phyloP scores from a whole-genome alignment of 2,113 vertebrate genomes.

The Cairina moschata region DNA sequence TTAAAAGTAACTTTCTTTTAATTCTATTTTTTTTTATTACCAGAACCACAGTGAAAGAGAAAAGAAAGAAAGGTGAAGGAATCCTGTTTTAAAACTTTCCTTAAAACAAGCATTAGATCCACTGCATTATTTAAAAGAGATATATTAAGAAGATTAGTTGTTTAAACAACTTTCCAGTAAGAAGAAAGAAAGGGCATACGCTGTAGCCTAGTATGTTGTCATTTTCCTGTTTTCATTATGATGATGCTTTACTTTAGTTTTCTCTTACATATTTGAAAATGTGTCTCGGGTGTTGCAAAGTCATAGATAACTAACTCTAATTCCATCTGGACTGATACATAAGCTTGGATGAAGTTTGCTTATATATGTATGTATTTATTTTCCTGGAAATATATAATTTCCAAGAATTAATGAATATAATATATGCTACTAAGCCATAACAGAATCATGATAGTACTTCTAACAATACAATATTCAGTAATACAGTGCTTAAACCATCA shows the following conservation, averaged over 20 bases:
- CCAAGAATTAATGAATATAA: not conserved
- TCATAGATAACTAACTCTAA: not conserved
- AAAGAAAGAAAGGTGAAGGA: not conserved
- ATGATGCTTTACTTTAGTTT: not conserved
- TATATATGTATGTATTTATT: not conserved
- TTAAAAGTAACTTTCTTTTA: not conserved
- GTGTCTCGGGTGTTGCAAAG: not conserved
- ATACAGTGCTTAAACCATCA: not conserved
- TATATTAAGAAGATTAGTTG: not conserved
- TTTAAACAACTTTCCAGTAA: not conserved
- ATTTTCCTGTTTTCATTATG: not conserved
- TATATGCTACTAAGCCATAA: not conserved
- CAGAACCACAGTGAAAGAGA: not conserved
- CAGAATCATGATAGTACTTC: not conserved
- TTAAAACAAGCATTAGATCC: not conserved
- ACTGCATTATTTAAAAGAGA: not conserved
- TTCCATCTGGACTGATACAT: not conserved
- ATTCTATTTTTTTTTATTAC: not conserved
- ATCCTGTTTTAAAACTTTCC: not conserved
- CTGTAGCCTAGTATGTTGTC: not conserved
- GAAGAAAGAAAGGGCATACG: not conserved
- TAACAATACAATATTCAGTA: not conserved
- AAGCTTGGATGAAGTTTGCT: not conserved
- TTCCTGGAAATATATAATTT: not conserved
- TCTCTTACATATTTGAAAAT: not conserved